A percentile compares a stretch with the other conserved stretches of the same genome.
Conservation (phyloP, 2,113 vertebrate species). For the Dendropsophus ebraccatus region DNA sequence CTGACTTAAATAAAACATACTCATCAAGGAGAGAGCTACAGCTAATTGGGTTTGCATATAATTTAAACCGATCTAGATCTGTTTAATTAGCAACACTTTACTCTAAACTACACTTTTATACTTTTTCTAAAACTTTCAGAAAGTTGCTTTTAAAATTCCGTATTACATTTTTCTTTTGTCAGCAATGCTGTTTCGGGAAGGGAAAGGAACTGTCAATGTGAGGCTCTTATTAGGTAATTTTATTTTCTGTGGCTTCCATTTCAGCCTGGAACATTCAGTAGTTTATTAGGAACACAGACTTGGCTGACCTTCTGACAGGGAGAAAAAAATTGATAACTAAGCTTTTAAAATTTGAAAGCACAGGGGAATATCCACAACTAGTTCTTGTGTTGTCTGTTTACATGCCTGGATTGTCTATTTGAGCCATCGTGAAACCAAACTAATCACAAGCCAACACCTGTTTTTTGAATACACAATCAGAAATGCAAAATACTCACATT, state of each 20-base stretch:
- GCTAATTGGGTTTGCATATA: constrained; percentile 42
- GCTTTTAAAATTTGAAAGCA: constrained; percentile 9
- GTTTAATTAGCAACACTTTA: constrained; percentile 42
- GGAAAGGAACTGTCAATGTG: constrained; percentile 28
- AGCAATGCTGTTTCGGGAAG: constrained; percentile 30
- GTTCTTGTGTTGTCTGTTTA: not conserved
- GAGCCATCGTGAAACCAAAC: not conserved
- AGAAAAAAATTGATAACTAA: constrained; percentile 22
- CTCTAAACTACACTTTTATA: not conserved
- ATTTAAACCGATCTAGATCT: constrained; percentile 32
- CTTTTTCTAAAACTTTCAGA: not conserved
- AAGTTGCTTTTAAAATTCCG: constrained; percentile 16
- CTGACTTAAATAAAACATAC: constrained; percentile 25
- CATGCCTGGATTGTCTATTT: not conserved
- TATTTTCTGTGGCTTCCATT: constrained; percentile 48
- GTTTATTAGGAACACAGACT: constrained; percentile 49
- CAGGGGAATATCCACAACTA: not conserved
- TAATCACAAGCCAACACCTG: not conserved
- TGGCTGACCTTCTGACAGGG: constrained; percentile 46
- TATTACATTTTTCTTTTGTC: constrained; percentile 37
- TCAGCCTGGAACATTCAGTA: constrained; percentile 43
- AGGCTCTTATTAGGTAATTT: constrained; percentile 49
- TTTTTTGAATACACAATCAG: not conserved
- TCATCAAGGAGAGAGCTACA: constrained; percentile 8
- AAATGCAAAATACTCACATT: not conserved